Percentiles rank a stretch among this genome's conserved stretches.
These are phyloP conservation scores for Hedychridium roseum DNA, from an alignment of 2,888 invertebrate species.

Conservation along the genomic window DNA sequence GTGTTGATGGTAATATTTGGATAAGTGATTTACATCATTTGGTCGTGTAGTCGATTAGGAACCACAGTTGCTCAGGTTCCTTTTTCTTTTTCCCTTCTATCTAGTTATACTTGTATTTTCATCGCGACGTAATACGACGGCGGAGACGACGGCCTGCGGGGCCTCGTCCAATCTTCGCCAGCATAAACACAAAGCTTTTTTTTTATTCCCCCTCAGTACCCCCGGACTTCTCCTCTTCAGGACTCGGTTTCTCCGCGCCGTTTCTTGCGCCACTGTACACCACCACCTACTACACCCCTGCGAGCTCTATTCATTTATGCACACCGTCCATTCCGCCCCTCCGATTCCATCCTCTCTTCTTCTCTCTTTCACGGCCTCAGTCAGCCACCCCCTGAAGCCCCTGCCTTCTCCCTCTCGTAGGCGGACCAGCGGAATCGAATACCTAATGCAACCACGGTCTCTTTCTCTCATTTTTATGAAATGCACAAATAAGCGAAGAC, in stretches of 20 bases:
- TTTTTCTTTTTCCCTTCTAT: no score
- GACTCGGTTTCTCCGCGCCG: neutral
- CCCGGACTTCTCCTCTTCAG: no score
- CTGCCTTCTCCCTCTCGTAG: slow-evolving; percentile 5
- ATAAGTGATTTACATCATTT: no score
- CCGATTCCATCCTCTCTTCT: slow-evolving; percentile 20
- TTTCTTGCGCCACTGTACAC: slow-evolving; percentile 5
- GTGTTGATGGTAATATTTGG: no score
- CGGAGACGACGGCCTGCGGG: slow-evolving; percentile 6
- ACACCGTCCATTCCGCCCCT: slow-evolving; percentile 23
- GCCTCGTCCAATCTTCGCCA: slow-evolving; percentile 27
- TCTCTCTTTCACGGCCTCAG: slow-evolving; percentile 27
- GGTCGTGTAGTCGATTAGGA: no score
- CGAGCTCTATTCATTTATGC: slow-evolving; percentile 33
- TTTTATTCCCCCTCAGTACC: slow-evolving; percentile 21
- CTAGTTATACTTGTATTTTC: no score
- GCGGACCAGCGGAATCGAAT: slow-evolving; percentile 30
- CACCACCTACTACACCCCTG: slow-evolving; percentile 15
- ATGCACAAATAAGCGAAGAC: slow-evolving; percentile 35
- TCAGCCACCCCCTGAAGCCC: slow-evolving; percentile 3
- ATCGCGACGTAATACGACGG: no score
- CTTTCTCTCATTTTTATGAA: slow-evolving; percentile 29
- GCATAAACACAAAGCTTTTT: slow-evolving; percentile 27
- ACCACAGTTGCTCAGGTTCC: no score
- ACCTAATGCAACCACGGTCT: slow-evolving; percentile 26